A percentile compares a stretch with the other conserved stretches of the same genome.
phyloP scores from a whole-genome alignment of 2,797 vertebrate genomes.

The Psittacula derbiana region DNA sequence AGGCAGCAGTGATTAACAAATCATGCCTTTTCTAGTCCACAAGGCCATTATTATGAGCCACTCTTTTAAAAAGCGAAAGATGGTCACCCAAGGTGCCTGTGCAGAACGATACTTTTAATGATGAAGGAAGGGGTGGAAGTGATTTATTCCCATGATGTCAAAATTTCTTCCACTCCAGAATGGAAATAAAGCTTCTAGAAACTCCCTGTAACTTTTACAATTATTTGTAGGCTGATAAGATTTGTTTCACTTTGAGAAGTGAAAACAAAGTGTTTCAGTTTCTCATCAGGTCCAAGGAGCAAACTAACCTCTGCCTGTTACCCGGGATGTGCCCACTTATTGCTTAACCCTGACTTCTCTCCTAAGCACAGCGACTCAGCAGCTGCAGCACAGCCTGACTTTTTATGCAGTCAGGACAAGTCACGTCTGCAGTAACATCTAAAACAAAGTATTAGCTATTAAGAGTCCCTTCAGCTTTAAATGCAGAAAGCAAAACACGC shows the following conservation, averaged over 20 bases:
- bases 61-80: not conserved
- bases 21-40: not conserved
- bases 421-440: not conserved
- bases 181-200: not conserved
- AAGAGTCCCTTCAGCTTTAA: not conserved
- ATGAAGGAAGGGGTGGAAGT: not conserved
- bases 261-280: not conserved
- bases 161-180: not conserved
- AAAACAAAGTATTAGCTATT: not conserved
- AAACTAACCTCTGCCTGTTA: not conserved
- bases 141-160: not conserved
- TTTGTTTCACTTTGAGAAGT: not conserved
- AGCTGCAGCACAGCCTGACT: rapidly evolving
- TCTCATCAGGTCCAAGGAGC: not conserved
- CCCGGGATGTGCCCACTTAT: not conserved
- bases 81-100: not conserved
- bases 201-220: not conserved
- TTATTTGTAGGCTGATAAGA: not conserved
- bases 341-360: not conserved
- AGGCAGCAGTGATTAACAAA: not conserved
- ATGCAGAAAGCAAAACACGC: not conserved
- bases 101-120: not conserved
- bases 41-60: not conserved
- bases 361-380: not conserved
- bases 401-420: not conserved